Base-by-base conservation (phyloP, 1,140 invertebrate species). In the Orius insidiosus region DNA sequence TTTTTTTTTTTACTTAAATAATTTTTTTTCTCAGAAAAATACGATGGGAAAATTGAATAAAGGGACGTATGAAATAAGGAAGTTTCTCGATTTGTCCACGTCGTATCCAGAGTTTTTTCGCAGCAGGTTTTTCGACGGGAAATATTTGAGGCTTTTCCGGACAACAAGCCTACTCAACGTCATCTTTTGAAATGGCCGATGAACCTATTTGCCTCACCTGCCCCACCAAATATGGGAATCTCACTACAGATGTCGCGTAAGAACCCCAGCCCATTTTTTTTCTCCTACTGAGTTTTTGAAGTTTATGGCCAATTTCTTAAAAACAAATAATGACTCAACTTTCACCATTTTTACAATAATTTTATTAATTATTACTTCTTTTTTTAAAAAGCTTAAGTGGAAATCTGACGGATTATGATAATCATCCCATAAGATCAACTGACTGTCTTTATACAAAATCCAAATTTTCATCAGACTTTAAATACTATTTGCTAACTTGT, bases 81-180 rank as follows among this genome's bases (percentile, higher is more conserved):
- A 24, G 24, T 24, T 24, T 24, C 24, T 24, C 24, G 24, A 24
- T 24, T 24, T 24, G 24, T 24, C 24, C 3, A 24, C 24, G 24
- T 24, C 24, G 24, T 24, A 24, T 24, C 24, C 24, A 7, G 24
- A 24, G 24, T 24, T 24, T 24, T 24, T 24, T 7, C 24, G 24
- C 3, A 24, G 24, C 14, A 13, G 35, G 35, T 4, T 36, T 36
- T 36, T 11, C 35, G 35, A 42, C n/a, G 18, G n/a, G 7, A 49
- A 34, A 4, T 10, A 77, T 54, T 70, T 53, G 72, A 83, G 51
- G 79, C 76, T 13, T 80, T 80, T n/a, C 74, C 72, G 2, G 71
- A 75, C 53, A 62, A 61, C 1, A 63, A 66, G 50, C 74, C 80
- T 0, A 75, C 76, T 3, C 72, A 80, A 55, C 61, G 82, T 10